phyloP scores from a whole-genome alignment of 1,140 invertebrate species.

The Panulirus ornatus region DNA sequence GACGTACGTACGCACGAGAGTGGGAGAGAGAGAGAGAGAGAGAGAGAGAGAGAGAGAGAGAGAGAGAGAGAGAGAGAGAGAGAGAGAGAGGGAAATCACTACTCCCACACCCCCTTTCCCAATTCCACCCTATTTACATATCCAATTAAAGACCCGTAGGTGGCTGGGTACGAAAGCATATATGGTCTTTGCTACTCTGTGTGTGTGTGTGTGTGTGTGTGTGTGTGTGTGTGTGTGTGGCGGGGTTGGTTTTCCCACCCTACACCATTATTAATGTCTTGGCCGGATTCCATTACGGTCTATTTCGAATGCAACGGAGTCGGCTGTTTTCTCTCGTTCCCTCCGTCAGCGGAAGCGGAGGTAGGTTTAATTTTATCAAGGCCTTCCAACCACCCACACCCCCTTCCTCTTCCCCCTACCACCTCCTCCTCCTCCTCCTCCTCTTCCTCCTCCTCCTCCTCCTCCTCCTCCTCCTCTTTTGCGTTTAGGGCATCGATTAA shows the following conservation, averaged over 20 bases:
- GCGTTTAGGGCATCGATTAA: background rate
- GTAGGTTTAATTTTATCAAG: conserved; percentile 46
- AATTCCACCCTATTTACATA: conserved; percentile 53
- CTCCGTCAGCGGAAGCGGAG: conserved; percentile 35
- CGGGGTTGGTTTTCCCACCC: background rate
- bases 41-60: no score
- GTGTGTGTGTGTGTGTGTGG: no score
- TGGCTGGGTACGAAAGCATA: conserved; percentile 13
- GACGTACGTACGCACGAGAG: no score
- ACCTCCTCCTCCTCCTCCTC: background rate
- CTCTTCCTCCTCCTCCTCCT: background rate
- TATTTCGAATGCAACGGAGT: conserved; percentile 25
- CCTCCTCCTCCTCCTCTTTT: background rate
- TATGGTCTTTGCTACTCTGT: no score
- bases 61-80: no score
- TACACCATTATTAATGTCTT: conserved; percentile 27
- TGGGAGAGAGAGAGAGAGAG: no score
- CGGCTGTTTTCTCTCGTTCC: conserved; percentile 37
- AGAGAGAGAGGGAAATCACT: no score
- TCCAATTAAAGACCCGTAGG: conserved; percentile 59
- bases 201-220: no score
- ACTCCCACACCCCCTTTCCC: no score
- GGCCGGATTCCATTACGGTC: conserved; percentile 26
- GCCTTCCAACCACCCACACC: no score
- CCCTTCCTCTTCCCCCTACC: background rate